Evolutionary conservation across 2,113 vertebrate genomes (phyloP).

Genomic region (Cairina moschata): DNA sequence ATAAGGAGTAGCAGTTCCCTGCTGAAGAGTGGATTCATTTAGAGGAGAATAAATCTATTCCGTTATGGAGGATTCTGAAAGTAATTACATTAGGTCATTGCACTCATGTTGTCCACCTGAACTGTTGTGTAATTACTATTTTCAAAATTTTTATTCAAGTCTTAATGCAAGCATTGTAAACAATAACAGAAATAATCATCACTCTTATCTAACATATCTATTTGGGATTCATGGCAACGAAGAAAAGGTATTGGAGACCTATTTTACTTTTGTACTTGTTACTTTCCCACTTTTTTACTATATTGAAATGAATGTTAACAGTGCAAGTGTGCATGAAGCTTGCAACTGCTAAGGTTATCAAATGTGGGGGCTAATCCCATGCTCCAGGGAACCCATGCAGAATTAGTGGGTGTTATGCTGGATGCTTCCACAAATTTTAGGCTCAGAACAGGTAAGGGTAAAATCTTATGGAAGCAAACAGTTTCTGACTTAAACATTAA

Average conservation of each 20-base stretch:
- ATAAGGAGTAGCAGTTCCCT: not conserved
- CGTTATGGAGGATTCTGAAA: not conserved
- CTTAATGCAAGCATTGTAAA: not conserved
- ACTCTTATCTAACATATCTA: not conserved
- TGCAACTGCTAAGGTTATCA: not conserved
- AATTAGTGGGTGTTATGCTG: not conserved
- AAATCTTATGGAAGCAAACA: not conserved
- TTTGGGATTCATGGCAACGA: not conserved
- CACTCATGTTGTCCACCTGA: not conserved
- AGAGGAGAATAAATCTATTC: not conserved
- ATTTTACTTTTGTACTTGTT: not conserved
- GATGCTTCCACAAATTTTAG: not conserved
- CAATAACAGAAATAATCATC: not conserved
- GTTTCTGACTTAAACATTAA: not conserved
- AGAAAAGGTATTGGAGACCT: not conserved
- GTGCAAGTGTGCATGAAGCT: not conserved
- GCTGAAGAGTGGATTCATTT: not conserved
- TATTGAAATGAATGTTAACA: not conserved
- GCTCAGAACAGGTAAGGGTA: not conserved
- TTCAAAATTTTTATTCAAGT: not conserved
- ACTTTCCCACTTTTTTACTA: not conserved
- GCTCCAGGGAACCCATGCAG: not conserved
- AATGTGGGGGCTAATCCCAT: not conserved
- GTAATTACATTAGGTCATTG: not conserved
- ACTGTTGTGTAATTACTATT: not conserved